Evolutionary conservation across 1,140 invertebrate genomes (phyloP).

Genomic region (Eurosta solidaginis): DNA sequence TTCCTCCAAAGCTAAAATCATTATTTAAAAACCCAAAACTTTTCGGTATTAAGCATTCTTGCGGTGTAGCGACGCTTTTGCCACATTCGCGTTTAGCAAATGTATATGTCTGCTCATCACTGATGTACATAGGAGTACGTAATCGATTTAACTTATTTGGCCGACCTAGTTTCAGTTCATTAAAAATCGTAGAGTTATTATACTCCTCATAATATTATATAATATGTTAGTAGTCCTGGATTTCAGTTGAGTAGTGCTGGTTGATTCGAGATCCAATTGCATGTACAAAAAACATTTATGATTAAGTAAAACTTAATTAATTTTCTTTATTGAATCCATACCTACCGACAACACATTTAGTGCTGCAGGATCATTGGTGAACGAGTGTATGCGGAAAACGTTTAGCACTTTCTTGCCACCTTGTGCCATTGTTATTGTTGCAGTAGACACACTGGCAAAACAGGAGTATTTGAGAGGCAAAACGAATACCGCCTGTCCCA

Average conservation of each 20-base stretch:
- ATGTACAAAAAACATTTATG: neutral
- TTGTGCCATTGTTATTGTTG: neutral
- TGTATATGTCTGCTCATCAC: too few relatives aligned
- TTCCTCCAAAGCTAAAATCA: too few relatives aligned
- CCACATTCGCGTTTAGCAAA: too few relatives aligned
- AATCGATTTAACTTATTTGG: too few relatives aligned
- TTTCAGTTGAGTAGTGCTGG: neutral
- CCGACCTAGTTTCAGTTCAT: too few relatives aligned
- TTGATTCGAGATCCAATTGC: neutral
- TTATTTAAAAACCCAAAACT: too few relatives aligned
- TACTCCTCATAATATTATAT: too few relatives aligned
- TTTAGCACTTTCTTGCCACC: conserved; percentile 32
- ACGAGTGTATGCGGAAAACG: conserved; percentile 15
- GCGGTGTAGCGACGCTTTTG: too few relatives aligned
- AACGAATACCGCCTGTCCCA: neutral
- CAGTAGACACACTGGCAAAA: conserved; percentile 5
- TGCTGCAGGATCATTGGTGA: conserved; percentile 3
- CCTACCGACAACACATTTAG: neutral
- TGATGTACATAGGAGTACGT: too few relatives aligned
- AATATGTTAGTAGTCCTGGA: too few relatives aligned
- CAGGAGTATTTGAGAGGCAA: neutral
- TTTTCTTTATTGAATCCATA: conserved; percentile 27
- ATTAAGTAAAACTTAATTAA: conserved; percentile 35
- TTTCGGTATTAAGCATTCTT: too few relatives aligned
- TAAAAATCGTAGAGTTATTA: too few relatives aligned